A percentile compares a stretch with the other conserved stretches of the same genome.
Evolutionary conservation across 2,113 vertebrate species (phyloP).

Genomic region (Nematolebias whitei): DNA sequence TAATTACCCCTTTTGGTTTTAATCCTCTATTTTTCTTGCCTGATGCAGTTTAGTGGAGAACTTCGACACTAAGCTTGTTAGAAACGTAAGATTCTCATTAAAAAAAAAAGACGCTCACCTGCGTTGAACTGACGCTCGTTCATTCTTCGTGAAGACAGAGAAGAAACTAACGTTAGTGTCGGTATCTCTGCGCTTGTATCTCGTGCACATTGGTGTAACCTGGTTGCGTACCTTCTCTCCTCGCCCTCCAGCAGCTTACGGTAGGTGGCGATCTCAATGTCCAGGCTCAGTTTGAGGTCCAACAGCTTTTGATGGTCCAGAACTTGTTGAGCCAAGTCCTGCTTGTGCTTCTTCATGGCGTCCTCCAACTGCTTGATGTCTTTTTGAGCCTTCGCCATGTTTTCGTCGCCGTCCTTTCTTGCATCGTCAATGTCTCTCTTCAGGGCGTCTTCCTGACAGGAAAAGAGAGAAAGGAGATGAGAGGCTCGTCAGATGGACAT

Average conservation of each 20-base stretch:
- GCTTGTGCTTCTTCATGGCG: constrained; percentile 68
- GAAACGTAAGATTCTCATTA: no score
- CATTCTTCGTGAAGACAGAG: constrained; percentile 55
- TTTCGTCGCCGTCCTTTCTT: constrained; percentile 46
- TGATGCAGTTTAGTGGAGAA: no score
- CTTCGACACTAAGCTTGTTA: no score
- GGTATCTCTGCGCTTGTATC: background rate
- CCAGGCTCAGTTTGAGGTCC: constrained; percentile 82
- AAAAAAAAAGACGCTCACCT: no score
- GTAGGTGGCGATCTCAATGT: constrained; percentile 85
- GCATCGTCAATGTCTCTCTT: constrained; percentile 41
- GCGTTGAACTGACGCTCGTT: background rate
- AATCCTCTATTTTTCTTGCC: no score
- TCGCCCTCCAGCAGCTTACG: constrained; percentile 81
- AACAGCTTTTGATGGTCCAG: constrained; percentile 79
- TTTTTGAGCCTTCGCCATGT: constrained; percentile 28
- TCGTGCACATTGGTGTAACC: no score
- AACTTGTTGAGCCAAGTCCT: constrained; percentile 71
- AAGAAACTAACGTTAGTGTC: constrained; percentile 10
- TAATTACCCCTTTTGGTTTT: no score
- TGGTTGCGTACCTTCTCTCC: constrained; percentile 69
- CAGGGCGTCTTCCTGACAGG: constrained; percentile 66
- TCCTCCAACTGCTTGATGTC: constrained; percentile 67
- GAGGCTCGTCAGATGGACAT: background rate
- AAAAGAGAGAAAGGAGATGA: background rate